A percentile compares a stretch with the other conserved stretches of the same genome.
Evolutionary conservation across 2,888 invertebrate genomes (phyloP).

Genomic region (Syritta pipiens): DNA sequence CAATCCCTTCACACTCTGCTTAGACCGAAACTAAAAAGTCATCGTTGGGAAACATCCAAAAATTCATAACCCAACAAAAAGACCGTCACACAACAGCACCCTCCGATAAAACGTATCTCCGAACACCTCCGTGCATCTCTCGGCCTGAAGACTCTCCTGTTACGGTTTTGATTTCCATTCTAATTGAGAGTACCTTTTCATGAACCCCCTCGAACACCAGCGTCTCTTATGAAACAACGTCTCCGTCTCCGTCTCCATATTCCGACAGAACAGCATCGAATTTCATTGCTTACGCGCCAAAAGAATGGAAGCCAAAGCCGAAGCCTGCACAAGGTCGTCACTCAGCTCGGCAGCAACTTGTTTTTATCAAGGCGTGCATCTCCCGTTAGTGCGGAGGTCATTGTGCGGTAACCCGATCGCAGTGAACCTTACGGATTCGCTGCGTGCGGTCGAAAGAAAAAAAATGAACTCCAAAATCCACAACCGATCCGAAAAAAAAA

Average conservation of each 20-base stretch:
- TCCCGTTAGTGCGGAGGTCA: slow-evolving; percentile 57
- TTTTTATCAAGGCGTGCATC: slow-evolving; percentile 16
- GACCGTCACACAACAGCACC: no score
- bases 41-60: no score
- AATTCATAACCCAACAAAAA: no score
- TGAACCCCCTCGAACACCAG: no score
- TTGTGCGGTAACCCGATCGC: slow-evolving; percentile 53
- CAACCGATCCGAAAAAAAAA: background rate
- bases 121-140: no score
- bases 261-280: slow-evolving; percentile 15
- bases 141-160: slow-evolving; percentile 38
- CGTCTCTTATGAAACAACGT: no score
- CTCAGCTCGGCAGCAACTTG: background rate
- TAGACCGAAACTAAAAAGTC: no score
- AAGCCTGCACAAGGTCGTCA: slow-evolving; percentile 51
- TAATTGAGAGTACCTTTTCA: slow-evolving; percentile 50
- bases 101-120: no score
- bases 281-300: slow-evolving; percentile 59
- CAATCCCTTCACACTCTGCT: no score
- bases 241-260: background rate
- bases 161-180: slow-evolving; percentile 53
- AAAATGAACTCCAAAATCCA: no score
- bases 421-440: slow-evolving; percentile 7
- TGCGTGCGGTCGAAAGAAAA: slow-evolving; percentile 57
- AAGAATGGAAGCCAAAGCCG: slow-evolving; percentile 24